These are phyloP conservation scores for Percopsis transmontana DNA, from an alignment of 2,113 vertebrate species.

Conservation along the genomic window DNA sequence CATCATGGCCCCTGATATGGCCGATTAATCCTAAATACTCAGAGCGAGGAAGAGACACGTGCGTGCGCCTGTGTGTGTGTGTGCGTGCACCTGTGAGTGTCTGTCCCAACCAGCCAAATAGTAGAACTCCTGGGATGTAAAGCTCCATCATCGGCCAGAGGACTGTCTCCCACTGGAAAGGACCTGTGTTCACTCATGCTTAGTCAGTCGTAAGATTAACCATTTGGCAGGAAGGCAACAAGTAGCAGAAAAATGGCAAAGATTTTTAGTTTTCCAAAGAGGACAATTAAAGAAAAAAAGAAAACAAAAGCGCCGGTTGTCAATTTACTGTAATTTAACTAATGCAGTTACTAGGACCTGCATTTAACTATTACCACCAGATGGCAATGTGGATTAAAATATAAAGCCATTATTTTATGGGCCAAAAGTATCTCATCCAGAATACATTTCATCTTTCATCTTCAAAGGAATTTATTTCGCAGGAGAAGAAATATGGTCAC, in stretches of 20 bases:
- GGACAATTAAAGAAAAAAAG: neutral
- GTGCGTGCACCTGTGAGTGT: neutral
- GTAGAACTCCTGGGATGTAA: neutral
- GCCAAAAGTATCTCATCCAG: constrained; percentile 1
- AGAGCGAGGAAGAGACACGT: constrained; percentile 23
- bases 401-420: neutral
- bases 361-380: constrained; percentile 42
- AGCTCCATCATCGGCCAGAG: constrained; percentile 29
- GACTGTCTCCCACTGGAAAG: constrained; percentile 50
- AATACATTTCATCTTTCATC: too few species aligned
- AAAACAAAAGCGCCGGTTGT: too few species aligned
- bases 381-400: constrained; percentile 40
- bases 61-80: constrained; percentile 5
- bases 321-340: too few species aligned
- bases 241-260: too few species aligned
- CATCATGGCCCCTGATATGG: constrained; percentile 53
- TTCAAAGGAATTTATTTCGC: too few species aligned
- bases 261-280: neutral
- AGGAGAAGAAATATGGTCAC: too few species aligned
- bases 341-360: neutral
- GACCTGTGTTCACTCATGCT: constrained; percentile 11
- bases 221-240: constrained; percentile 6
- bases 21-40: constrained; percentile 55
- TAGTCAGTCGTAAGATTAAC: neutral
- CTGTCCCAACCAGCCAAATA: neutral